A percentile compares a stretch with the other conserved stretches of the same genome.
phyloP scores from a whole-genome alignment of 1,140 invertebrate species.

The Diorhabda sublineata region DNA sequence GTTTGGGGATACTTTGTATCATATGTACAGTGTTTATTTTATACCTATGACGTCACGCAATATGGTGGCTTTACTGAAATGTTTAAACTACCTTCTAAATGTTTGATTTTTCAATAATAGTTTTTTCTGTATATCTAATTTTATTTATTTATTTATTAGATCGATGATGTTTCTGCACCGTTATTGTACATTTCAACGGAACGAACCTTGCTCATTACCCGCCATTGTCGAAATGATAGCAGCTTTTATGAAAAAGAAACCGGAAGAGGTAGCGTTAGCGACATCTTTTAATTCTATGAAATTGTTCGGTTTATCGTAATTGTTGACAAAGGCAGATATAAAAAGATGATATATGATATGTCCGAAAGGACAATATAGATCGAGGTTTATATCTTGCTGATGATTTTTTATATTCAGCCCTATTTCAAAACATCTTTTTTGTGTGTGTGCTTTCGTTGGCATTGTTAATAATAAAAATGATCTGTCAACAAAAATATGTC shows the following conservation, averaged over 20 bases:
- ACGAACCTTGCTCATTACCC: conserved; percentile 91
- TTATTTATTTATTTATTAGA: conserved; percentile 38
- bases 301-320: conserved; percentile 83
- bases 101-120: too few relatives aligned
- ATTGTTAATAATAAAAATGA: too few relatives aligned
- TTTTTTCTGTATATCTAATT: too few relatives aligned
- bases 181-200: conserved; percentile 93
- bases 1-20: too few relatives aligned
- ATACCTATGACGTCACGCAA: too few relatives aligned
- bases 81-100: too few relatives aligned
- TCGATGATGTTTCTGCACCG: conserved; percentile 59
- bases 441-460: too few relatives aligned
- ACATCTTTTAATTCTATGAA: conserved; percentile 92
- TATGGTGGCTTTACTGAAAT: too few relatives aligned
- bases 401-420: not conserved
- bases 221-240: conserved; percentile 92
- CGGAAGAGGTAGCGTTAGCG: conserved; percentile 86
- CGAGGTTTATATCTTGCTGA: not conserved
- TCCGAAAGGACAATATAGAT: too few relatives aligned
- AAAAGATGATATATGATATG: not conserved
- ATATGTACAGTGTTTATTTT: too few relatives aligned
- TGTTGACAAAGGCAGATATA: conserved; percentile 29
- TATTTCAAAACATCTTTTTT: not conserved
- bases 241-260: conserved; percentile 78
- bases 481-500: too few relatives aligned